These are phyloP conservation scores for Monochamus saltuarius DNA, from an alignment of 1,140 invertebrate species.

Conservation along the genomic window DNA sequence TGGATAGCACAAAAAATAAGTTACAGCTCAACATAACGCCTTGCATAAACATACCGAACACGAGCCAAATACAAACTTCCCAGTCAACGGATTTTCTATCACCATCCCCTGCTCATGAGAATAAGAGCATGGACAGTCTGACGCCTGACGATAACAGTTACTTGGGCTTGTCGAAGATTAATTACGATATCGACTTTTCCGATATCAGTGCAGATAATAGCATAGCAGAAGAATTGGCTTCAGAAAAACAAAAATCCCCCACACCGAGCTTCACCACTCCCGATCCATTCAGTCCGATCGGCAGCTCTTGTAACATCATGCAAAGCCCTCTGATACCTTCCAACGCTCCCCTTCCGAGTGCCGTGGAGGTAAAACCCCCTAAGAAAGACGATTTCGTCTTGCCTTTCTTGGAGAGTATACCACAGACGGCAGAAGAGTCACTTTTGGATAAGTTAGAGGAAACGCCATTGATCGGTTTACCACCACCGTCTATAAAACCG, in stretches of 20 bases:
- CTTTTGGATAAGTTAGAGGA: conserved; percentile 62
- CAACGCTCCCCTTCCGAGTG: conserved; percentile 22
- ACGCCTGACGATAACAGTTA: conserved; percentile 61
- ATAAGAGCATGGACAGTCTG: conserved; percentile 54
- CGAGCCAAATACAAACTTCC: conserved; percentile 6
- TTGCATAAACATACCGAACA: conserved; percentile 26
- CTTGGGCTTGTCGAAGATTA: conserved; percentile 65
- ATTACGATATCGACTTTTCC: conserved; percentile 72
- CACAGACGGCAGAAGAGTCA: conserved; percentile 54
- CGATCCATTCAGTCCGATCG: conserved; percentile 51
- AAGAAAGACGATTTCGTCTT: conserved; percentile 51
- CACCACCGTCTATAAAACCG: conserved; percentile 62
- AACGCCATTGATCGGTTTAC: conserved; percentile 59
- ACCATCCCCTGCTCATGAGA: conserved; percentile 37
- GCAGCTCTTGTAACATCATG: conserved; percentile 36
- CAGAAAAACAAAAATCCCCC: conserved; percentile 38
- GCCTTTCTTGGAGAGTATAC: conserved; percentile 47
- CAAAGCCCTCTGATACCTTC: conserved; percentile 41
- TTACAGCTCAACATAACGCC: conserved; percentile 42
- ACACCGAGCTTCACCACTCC: conserved; percentile 42
- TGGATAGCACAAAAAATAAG: conserved; percentile 32
- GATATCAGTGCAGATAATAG: conserved; percentile 70
- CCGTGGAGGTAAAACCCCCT: conserved; percentile 5
- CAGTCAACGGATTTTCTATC: conserved; percentile 32
- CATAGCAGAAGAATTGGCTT: conserved; percentile 60